Conservation (phyloP, 2,888 invertebrate genomes). For the Augochlorella aurata region DNA sequence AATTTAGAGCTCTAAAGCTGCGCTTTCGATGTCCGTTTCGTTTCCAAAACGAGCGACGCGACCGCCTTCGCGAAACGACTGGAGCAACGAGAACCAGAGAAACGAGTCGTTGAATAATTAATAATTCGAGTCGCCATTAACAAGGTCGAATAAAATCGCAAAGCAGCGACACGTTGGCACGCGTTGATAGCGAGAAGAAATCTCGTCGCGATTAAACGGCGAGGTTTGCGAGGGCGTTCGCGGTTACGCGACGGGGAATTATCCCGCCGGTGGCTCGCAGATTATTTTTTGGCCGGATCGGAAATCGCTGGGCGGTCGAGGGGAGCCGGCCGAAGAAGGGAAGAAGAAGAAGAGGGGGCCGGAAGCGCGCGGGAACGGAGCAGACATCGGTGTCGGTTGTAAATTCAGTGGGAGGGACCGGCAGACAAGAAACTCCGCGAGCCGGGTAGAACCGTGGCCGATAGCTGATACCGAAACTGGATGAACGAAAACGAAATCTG, state of each 20-base stretch:
- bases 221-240: too few species aligned
- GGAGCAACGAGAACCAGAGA: too few species aligned
- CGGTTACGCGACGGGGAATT: too few species aligned
- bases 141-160: too few species aligned
- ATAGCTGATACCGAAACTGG: constrained; percentile 12
- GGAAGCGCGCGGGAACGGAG: constrained; percentile 14
- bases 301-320: not conserved
- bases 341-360: constrained; percentile 14
- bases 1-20: not conserved
- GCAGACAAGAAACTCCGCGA: constrained; percentile 44
- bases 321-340: not conserved
- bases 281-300: not conserved
- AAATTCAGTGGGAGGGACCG: constrained; percentile 49
- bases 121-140: too few species aligned
- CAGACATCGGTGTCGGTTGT: constrained; percentile 51
- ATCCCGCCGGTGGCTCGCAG: not conserved
- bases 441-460: not conserved
- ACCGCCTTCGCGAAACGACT: too few species aligned
- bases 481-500: constrained; percentile 44
- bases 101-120: too few species aligned
- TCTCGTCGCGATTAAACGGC: too few species aligned
- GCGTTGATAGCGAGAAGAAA: too few species aligned
- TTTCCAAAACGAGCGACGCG: too few species aligned
- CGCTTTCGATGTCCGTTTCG: too few species aligned
- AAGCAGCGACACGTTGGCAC: too few species aligned